phyloP scores from a whole-genome alignment of 2,888 invertebrate genomes.

The Sisyra nigra region DNA sequence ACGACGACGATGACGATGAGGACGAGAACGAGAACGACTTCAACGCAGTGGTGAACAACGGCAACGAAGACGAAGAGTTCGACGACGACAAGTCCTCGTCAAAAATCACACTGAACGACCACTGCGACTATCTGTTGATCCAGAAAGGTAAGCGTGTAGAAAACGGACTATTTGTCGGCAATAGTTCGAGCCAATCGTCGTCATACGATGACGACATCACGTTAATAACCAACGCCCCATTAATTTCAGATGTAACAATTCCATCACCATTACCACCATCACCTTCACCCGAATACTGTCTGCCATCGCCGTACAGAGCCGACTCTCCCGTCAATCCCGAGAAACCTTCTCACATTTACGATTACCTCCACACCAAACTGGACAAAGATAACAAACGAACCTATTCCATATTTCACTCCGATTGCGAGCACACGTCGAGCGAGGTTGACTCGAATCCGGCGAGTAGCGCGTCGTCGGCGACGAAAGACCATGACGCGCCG shows the following conservation, averaged over 20 bases:
- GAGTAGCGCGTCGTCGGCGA: conserved; percentile 4
- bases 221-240: conserved; percentile 1
- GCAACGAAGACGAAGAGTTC: not conserved
- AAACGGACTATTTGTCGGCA: conserved; percentile 11
- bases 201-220: conserved; percentile 24
- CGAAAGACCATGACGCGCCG: not conserved
- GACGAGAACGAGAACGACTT: not conserved
- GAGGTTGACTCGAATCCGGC: conserved; percentile 1
- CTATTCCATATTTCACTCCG: conserved; percentile 3
- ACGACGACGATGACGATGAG: not conserved
- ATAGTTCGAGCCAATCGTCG: conserved; percentile 19
- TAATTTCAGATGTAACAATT: conserved; percentile 6
- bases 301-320: conserved; percentile 5
- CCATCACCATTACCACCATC: conserved; percentile 8
- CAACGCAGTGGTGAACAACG: not conserved
- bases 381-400: not conserved
- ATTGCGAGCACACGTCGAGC: conserved; percentile 6
- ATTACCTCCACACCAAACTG: not conserved
- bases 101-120: not conserved
- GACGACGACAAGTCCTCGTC: no score
- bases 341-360: conserved; percentile 2
- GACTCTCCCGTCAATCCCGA: conserved; percentile 5
- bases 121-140: not conserved
- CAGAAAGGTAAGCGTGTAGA: conserved; percentile 2
- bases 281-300: conserved; percentile 1